Percentiles rank a stretch among this genome's conserved stretches.
Conservation (phyloP, 2,797 vertebrate species). For the Micropoecilia bifurca region DNA sequence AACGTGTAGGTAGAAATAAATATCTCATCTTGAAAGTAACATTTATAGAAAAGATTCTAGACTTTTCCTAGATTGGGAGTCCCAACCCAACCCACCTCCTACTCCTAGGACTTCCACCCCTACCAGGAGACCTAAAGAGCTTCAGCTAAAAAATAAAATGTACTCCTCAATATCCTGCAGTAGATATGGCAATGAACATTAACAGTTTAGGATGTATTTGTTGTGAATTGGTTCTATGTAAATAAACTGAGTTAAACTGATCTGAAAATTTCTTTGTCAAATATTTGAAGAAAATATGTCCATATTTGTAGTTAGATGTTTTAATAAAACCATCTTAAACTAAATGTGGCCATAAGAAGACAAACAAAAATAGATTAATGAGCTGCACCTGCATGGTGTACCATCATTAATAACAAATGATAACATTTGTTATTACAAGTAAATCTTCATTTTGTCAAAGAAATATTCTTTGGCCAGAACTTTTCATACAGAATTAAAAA, state of each 20-base stretch:
- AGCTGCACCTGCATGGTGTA: background rate
- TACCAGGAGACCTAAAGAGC: background rate
- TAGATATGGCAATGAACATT: background rate
- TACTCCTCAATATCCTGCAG: background rate
- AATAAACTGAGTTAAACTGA: background rate
- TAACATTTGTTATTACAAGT: background rate
- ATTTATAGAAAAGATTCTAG: too few relatives aligned
- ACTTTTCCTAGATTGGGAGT: too few relatives aligned
- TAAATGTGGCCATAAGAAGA: background rate
- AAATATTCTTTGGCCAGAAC: background rate
- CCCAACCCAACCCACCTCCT: too few relatives aligned
- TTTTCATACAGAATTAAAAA: conserved; percentile 10
- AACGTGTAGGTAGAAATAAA: too few relatives aligned
- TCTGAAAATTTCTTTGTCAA: background rate
- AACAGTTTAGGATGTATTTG: background rate
- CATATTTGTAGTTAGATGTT: background rate
- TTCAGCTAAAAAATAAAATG: background rate
- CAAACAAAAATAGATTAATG: background rate
- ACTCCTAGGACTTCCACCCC: too few relatives aligned
- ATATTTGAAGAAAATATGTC: background rate
- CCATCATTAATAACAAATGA: background rate
- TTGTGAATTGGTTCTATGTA: background rate
- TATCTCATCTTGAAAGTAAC: too few relatives aligned
- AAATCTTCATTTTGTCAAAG: background rate
- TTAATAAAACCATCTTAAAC: background rate